Percentiles rank a stretch among this genome's conserved stretches.
Conservation (phyloP, 2,797 vertebrate species). For the Bradypodion pumilum region DNA sequence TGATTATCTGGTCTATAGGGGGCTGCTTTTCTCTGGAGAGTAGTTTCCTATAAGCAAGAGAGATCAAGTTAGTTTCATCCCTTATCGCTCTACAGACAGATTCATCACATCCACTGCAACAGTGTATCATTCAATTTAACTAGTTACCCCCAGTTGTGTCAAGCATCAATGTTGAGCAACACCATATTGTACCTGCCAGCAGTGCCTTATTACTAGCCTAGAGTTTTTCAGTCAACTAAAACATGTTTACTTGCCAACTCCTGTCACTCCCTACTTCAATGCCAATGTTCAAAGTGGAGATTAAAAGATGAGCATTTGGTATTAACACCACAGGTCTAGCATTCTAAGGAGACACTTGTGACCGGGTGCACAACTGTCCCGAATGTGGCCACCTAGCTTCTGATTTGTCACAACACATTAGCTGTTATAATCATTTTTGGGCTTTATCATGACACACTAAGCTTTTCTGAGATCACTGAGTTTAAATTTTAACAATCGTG, state of each 20-base stretch:
- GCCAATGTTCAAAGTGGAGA: neutral
- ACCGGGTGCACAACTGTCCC: neutral
- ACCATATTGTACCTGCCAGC: neutral
- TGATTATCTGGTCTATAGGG: slow-evolving; percentile 92
- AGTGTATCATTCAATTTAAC: neutral
- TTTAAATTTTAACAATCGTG: neutral
- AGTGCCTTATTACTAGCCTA: neutral
- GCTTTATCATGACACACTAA: too few relatives aligned
- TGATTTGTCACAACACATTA: neutral
- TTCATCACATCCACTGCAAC: neutral
- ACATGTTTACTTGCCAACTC: neutral
- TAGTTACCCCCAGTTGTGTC: neutral
- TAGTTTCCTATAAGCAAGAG: slow-evolving; percentile 83
- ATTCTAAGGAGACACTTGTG: neutral
- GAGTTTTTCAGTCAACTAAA: neutral
- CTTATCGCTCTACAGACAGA: neutral
- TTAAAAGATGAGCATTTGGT: neutral
- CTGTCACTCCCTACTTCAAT: neutral
- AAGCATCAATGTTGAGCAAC: neutral
- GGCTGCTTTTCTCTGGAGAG: slow-evolving; percentile 95
- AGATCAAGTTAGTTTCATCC: slow-evolving; percentile 42
- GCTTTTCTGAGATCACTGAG: neutral
- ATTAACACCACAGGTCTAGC: neutral
- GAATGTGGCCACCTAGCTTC: neutral
- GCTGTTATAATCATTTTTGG: too few relatives aligned